Evolutionary conservation across 2,888 invertebrate genomes (phyloP), one percentile per base, ranked within the genome.

Genomic region (Cantharis rufa): DNA sequence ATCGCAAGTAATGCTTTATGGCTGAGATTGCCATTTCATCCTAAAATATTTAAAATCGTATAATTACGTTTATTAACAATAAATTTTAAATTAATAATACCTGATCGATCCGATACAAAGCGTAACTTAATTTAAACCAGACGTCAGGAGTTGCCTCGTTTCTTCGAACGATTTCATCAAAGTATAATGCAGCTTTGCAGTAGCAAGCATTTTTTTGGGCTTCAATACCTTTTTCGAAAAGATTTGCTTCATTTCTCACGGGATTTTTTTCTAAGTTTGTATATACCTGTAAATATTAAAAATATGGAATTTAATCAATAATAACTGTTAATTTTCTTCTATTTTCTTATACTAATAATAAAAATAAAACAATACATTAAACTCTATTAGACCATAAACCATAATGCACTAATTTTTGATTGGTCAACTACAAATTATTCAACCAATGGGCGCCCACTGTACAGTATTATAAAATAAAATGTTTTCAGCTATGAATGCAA

Each of bases 131-230:
- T 2, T 28, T 2, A 10, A 10, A 28, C 28, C 28, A 28, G 3
- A 0, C 2, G 2, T 0, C 0, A 2, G 11, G 2, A 11, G 0
- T 1, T 10, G 10, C 3, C 10, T 28, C 11, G 2, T 28, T 1
- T 28, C 10, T 28, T 32, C 13, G 32, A 32, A 13, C 32, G 13
- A 13, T 13, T 32, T 32, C 32, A 4, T 32, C 32, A 2, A 13
- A 32, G 13, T 32, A 13, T 13, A 32, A 32, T 3, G 13, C 3
- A 32, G 13, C 32, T 32, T 32, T 4, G 32, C 13, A 32, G 13
- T 32, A 32, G 13, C 1, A 13, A 13, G 3, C 3, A 4, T 32
- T 32, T 13, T 2, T 1, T 13, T 4, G 0, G 0, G 32, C 32
- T 13, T 3, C 11, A 0, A 3, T 13, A 13, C 32, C 32, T 3